Base-by-base conservation (phyloP, 2,888 invertebrate genomes). In the Microplitis deprimator region DNA sequence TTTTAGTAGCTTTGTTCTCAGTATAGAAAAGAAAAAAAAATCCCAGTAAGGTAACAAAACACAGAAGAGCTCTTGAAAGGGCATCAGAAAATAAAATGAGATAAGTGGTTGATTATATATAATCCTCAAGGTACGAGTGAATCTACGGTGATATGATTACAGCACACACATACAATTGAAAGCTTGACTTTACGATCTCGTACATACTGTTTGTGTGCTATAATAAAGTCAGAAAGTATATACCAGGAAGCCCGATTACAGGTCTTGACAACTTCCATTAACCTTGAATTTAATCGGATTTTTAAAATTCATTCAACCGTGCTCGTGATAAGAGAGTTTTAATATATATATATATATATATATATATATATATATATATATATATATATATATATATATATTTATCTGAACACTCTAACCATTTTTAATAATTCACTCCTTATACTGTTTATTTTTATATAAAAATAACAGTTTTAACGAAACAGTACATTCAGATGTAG, bases 171-270 rank as follows among this genome's bases (percentile, higher is more conserved):
- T 50, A 50, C 50, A 40, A 20, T 64, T 39, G 29, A 29, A 29
- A 29, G 29, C 29, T 29, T 29, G 29, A 29, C 29, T 29, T 29
- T 29, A 29, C 29, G 29, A 29, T 29, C 29, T 29, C 4, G 29
- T 29, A 29, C 4, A 29, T 29, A 29, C 29, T 29, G 29, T 29
- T 29, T 29, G 29, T 29, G 4, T 29, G 73, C 73, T 60, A 73
- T 77, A 77, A 77, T 77, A 77, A 73, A 77, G 69, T 64, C 73
- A 65, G 50, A 50, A 73, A 73, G 65, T 69, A 69, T 77, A 77
- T 65, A 77, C 77, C 77, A 77, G 77, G 77, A 77, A 77, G 77
- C 77, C 70, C 77, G 73, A 77, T 77, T 77, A 73, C 73, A 69
- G 64, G 64, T 65, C 73, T 77, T 77, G 73, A 77, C 73, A 73